These are phyloP conservation scores for Platycnemis pennipes DNA, from an alignment of 2,888 invertebrate species.

Conservation along the genomic window DNA sequence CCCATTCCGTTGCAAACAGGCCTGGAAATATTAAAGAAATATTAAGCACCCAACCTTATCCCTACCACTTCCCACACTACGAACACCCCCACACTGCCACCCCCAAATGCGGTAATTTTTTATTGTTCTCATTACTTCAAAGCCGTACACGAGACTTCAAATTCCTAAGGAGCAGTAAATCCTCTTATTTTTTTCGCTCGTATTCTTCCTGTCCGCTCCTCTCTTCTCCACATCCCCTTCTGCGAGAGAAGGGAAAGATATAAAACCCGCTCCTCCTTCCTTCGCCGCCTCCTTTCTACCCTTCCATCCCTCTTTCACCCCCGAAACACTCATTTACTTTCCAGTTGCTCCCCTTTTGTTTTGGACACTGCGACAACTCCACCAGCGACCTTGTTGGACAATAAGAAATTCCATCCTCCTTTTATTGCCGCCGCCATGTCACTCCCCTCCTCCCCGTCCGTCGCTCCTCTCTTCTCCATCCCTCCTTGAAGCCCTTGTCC, in stretches of 20 bases:
- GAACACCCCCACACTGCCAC: background rate
- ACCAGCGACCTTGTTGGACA: conserved; percentile 55
- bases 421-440: conserved; percentile 54
- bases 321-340: conserved; percentile 28
- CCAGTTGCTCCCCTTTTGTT: background rate
- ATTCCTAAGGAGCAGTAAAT: background rate
- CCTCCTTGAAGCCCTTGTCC: background rate
- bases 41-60: background rate
- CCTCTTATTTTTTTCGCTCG: background rate
- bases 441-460: background rate
- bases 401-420: conserved; percentile 58
- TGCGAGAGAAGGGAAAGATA: background rate
- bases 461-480: background rate
- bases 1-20: background rate
- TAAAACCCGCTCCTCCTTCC: background rate
- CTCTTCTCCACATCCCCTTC: background rate
- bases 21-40: conserved; percentile 10
- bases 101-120: background rate
- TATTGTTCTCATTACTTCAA: background rate
- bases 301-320: background rate
- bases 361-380: conserved; percentile 45
- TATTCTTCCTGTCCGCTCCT: background rate
- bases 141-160: background rate
- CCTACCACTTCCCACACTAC: background rate
- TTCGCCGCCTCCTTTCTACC: background rate